Percentiles rank a stretch among this genome's conserved stretches.
Conservation (phyloP, 2,113 vertebrate genomes). For the Passer domesticus region DNA sequence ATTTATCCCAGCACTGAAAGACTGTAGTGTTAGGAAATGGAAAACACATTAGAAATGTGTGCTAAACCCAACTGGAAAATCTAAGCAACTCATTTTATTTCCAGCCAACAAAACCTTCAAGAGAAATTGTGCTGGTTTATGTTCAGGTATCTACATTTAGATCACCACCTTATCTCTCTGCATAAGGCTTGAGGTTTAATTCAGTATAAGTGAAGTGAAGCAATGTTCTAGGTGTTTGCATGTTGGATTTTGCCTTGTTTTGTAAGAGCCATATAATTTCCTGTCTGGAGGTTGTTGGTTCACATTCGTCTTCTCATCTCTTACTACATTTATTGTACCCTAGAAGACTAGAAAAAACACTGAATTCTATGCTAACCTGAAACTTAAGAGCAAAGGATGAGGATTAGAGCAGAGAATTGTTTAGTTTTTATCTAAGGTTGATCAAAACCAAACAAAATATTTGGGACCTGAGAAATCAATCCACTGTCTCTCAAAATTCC, state of each 20-base stretch:
- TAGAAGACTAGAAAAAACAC: slow-evolving; percentile 5
- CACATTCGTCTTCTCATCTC: not conserved
- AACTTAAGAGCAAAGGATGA: not conserved
- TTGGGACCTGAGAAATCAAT: not conserved
- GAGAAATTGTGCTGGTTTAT: not conserved
- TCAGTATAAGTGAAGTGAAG: not conserved
- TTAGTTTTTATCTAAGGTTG: slow-evolving; percentile 11
- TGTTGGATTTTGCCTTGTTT: not conserved
- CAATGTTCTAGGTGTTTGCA: not conserved
- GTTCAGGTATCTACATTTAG: not conserved
- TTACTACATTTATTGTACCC: not conserved
- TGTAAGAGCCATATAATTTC: not conserved
- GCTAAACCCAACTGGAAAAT: slow-evolving; percentile 15
- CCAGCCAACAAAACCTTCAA: not conserved
- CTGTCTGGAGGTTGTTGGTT: not conserved
- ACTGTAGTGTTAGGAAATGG: not conserved
- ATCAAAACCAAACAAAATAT: slow-evolving; percentile 14
- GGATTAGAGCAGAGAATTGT: not conserved
- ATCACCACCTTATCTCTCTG: not conserved
- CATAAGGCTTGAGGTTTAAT: not conserved
- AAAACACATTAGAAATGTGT: slow-evolving; percentile 33
- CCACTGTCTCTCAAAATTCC: not conserved
- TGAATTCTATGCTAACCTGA: not conserved
- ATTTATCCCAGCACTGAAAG: not conserved
- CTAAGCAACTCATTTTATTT: slow-evolving; percentile 1